These are phyloP conservation scores for Planiliza haematocheilus DNA, from an alignment of 2,113 vertebrate genomes.

Conservation along the genomic window DNA sequence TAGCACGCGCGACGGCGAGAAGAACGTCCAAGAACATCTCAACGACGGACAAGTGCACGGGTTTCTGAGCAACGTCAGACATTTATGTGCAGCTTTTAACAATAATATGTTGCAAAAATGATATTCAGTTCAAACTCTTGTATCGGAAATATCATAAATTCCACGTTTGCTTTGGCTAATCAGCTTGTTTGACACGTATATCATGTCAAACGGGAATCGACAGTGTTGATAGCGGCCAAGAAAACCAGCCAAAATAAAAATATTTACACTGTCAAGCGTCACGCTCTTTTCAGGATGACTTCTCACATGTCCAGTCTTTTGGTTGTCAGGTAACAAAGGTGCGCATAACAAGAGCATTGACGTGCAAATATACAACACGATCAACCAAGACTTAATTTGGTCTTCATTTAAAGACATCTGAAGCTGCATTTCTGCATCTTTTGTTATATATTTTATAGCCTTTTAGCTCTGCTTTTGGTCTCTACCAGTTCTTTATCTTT, in stretches of 20 bases:
- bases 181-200: too few species aligned
- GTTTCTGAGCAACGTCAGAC: too few species aligned
- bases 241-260: slow-evolving; percentile 25
- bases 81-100: too few species aligned
- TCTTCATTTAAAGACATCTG: not conserved
- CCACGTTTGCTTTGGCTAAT: too few species aligned
- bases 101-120: too few species aligned
- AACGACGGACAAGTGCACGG: too few species aligned
- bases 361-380: slow-evolving; percentile 22
- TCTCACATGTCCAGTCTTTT: slow-evolving; percentile 43
- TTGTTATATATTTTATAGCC: not conserved
- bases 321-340: slow-evolving; percentile 56
- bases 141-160: too few species aligned
- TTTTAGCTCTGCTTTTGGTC: not conserved
- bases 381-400: slow-evolving; percentile 15
- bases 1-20: not conserved
- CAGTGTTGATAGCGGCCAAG: not conserved
- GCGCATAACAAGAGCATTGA: slow-evolving; percentile 52
- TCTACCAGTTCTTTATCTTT: not conserved
- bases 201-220: too few species aligned
- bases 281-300: slow-evolving; percentile 46
- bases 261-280: slow-evolving; percentile 17
- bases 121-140: too few species aligned
- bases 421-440: not conserved
- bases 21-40: too few species aligned